Evolutionary conservation across 1,140 invertebrate species (phyloP).

Genomic region (Procambarus virginalis): DNA sequence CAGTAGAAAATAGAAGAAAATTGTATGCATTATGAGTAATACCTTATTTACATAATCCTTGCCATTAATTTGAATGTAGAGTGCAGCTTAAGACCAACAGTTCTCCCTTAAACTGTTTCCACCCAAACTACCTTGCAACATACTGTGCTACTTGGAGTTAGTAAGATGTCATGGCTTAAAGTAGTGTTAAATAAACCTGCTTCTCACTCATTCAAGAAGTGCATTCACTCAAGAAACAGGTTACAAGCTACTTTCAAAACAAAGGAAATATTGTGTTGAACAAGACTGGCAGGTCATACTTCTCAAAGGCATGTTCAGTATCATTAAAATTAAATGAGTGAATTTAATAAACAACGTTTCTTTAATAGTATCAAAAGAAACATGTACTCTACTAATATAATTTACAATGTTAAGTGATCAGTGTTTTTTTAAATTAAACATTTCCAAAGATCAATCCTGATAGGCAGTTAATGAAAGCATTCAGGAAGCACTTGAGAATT

Average conservation of each 20-base stretch:
- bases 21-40: neutral
- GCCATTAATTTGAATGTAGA: neutral
- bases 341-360: neutral
- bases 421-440: neutral
- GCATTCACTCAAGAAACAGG: neutral
- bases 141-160: neutral
- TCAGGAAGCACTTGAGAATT: neutral
- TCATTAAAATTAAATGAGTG: neutral
- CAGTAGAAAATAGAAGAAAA: neutral
- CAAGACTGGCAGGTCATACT: neutral
- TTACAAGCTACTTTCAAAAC: neutral
- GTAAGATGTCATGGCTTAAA: neutral
- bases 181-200: neutral
- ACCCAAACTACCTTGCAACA: neutral
- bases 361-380: neutral
- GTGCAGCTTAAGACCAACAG: neutral
- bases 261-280: neutral
- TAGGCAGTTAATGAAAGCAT: slow-evolving; percentile 3
- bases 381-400: neutral
- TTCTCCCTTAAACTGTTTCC: neutral
- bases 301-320: neutral
- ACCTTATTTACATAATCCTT: neutral
- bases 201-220: neutral
- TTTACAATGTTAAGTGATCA: neutral
- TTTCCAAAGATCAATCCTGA: neutral